These are phyloP conservation scores for Aptenodytes patagonicus DNA, from an alignment of 2,113 vertebrate species.

Conservation along the genomic window DNA sequence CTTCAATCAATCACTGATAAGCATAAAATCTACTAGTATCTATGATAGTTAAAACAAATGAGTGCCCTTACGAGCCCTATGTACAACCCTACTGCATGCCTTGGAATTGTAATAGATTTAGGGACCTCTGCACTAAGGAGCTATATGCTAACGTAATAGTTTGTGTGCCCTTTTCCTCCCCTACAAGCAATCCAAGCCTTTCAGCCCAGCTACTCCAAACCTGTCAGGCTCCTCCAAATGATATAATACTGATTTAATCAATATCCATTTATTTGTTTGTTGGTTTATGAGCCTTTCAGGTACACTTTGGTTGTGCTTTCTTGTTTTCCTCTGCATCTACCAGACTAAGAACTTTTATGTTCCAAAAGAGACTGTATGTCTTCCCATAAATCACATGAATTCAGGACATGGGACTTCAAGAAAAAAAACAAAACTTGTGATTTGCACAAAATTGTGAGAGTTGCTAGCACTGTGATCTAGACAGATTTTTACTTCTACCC, in stretches of 20 bases:
- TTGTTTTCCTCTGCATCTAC: not conserved
- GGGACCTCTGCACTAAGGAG: not conserved
- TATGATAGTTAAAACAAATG: not conserved
- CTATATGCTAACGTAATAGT: not conserved
- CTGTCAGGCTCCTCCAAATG: fast-evolving
- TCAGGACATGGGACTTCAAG: not conserved
- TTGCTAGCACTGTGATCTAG: not conserved
- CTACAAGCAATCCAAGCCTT: not conserved
- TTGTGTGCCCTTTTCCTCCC: not conserved
- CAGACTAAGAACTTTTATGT: not conserved
- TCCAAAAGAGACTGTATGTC: not conserved
- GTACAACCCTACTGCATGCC: not conserved
- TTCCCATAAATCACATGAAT: not conserved
- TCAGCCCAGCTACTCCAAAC: not conserved
- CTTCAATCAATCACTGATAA: not conserved
- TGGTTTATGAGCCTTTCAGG: not conserved
- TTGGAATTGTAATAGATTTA: not conserved
- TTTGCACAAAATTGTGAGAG: not conserved
- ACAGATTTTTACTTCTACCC: not conserved
- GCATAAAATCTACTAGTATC: not conserved
- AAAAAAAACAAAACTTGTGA: not conserved
- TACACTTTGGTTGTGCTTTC: not conserved
- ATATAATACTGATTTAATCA: not conserved
- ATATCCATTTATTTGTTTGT: not conserved
- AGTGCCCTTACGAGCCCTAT: not conserved